phyloP scores from a whole-genome alignment of 2,797 vertebrate genomes.

The Acanthopagrus latus region DNA sequence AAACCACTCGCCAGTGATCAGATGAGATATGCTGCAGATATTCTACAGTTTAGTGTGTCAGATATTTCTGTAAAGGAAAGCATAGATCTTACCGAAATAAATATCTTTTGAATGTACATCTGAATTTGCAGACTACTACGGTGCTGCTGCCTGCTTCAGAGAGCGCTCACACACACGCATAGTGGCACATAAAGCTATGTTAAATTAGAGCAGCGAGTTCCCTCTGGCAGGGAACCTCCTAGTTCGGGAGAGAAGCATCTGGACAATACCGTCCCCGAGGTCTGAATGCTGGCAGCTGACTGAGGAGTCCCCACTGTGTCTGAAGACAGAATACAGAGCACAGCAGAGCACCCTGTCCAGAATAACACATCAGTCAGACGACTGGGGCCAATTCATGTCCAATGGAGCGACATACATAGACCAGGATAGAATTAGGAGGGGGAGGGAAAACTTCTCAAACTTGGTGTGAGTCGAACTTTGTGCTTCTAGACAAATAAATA shows the following conservation, averaged over 20 bases:
- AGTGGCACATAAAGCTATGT: constrained; percentile 70
- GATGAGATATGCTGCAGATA: neutral
- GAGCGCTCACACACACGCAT: constrained; percentile 43
- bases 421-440: constrained; percentile 66
- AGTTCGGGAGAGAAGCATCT: constrained; percentile 84
- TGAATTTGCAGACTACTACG: neutral
- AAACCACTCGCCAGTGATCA: neutral
- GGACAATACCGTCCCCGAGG: constrained; percentile 85
- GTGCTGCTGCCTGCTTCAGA: constrained; percentile 22
- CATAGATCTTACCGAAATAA: neutral
- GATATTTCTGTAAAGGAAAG: neutral
- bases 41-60: neutral
- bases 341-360: constrained; percentile 65
- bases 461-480: neutral
- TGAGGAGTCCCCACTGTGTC: constrained; percentile 71
- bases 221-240: constrained; percentile 76
- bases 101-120: neutral
- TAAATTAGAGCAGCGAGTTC: constrained; percentile 83
- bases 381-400: constrained; percentile 73
- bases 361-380: constrained; percentile 80
- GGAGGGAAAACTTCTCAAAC: constrained; percentile 38
- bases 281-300: constrained; percentile 74
- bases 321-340: constrained; percentile 69
- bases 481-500: constrained; percentile 20
- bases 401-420: constrained; percentile 63